Evolutionary conservation across 2,113 vertebrate species (phyloP).

Genomic region (Equus przewalskii): DNA sequence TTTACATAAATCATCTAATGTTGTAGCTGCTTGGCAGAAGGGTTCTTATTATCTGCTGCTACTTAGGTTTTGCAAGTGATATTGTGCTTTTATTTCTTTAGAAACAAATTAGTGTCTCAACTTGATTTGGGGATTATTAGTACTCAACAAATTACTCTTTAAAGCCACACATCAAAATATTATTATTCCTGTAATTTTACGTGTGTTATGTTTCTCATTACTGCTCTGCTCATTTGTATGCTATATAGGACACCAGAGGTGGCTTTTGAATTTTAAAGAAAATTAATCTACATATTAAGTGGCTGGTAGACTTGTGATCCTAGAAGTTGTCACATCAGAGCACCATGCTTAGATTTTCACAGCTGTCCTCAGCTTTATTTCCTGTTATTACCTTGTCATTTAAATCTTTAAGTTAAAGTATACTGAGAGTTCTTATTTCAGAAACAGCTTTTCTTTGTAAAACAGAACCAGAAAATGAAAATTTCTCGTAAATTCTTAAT

Average conservation of each 20-base stretch:
- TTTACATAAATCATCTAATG: neutral
- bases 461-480: conserved; percentile 10
- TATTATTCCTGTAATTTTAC: conserved; percentile 68
- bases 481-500: conserved; percentile 24
- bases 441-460: conserved; percentile 48
- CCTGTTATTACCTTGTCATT: conserved; percentile 59
- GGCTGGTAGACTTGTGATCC: conserved; percentile 49
- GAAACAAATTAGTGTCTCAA: conserved; percentile 51
- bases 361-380: conserved; percentile 48
- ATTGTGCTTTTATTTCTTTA: conserved; percentile 63
- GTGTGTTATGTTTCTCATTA: conserved; percentile 62
- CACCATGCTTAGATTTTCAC: conserved; percentile 58
- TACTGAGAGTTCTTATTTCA: conserved; percentile 46
- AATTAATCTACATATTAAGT: conserved; percentile 70
- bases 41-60: conserved; percentile 1
- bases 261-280: conserved; percentile 68
- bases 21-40: conserved; percentile 29
- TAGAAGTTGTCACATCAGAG: conserved; percentile 35
- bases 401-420: conserved; percentile 61
- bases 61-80: conserved; percentile 58
- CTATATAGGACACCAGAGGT: neutral
- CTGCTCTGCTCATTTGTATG: conserved; percentile 65
- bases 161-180: conserved; percentile 72
- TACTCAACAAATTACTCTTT: conserved; percentile 72
- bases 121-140: conserved; percentile 74